Evolutionary conservation across 1,140 invertebrate genomes (phyloP).

Genomic region (Atta colombica): DNA sequence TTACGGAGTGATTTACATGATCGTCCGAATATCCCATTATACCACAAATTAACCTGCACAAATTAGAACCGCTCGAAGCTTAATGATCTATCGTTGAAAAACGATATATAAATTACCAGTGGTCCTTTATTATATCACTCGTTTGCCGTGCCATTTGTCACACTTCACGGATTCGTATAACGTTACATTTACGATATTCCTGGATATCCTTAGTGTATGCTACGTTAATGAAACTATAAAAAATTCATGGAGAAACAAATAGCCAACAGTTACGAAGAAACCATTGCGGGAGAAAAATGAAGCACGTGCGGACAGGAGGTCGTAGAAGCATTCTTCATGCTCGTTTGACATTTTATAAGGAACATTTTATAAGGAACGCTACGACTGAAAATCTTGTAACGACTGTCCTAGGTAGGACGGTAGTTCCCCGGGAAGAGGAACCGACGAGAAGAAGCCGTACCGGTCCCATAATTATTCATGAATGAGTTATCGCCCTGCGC

Average conservation of each 20-base stretch:
- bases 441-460: slow-evolving; percentile 47
- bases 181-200: background rate
- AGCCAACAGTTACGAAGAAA: background rate
- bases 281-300: slow-evolving; percentile 44
- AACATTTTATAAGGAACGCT: slow-evolving; percentile 73
- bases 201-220: background rate
- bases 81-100: slow-evolving; percentile 44
- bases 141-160: slow-evolving; percentile 36
- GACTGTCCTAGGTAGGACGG: slow-evolving; percentile 23
- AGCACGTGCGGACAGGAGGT: slow-evolving; percentile 19
- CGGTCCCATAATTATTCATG: slow-evolving; percentile 79
- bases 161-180: background rate
- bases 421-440: slow-evolving; percentile 47
- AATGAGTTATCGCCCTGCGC: slow-evolving; percentile 76
- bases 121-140: slow-evolving; percentile 3
- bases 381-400: slow-evolving; percentile 2
- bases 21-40: slow-evolving; percentile 46
- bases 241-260: slow-evolving; percentile 15
- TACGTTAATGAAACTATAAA: slow-evolving; percentile 20
- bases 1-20: slow-evolving; percentile 63
- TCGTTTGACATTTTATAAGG: slow-evolving; percentile 73
- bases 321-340: slow-evolving; percentile 52
- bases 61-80: slow-evolving; percentile 39
- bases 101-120: slow-evolving; percentile 29
- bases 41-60: slow-evolving; percentile 55